Evolutionary conservation across 2,888 invertebrate genomes (phyloP), one percentile per base, ranked within the genome.

Genomic region (Diplolepis rosae): DNA sequence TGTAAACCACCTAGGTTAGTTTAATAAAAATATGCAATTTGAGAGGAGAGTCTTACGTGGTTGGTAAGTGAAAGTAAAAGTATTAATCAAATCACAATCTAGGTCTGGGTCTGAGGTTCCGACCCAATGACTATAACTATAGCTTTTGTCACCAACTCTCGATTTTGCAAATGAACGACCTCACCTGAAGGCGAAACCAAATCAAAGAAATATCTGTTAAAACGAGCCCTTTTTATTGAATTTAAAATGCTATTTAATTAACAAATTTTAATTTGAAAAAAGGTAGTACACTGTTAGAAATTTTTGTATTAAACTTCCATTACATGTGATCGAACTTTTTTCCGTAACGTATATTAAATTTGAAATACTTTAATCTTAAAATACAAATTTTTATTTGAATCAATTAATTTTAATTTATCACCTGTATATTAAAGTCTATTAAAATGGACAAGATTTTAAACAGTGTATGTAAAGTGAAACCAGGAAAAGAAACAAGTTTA

Each of bases 81-180:
- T 61, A 61, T 35, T 35, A 61, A 61, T 61, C 61, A 61, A 61
- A 61, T 35, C 61, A 61, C 22, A 61, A 61, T 61, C 61, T 61
- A 61, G 61, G 61, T 61, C 61, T 61, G 61, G 61, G 61, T 61
- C 61, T 61, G 61, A 61, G 35, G 61, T 61, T 39, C 61, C 61
- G 61, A 35, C 61, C 35, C 24, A 35, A 15, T 13, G 61, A 35
- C 35, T 61, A 24, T 24, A 35, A 22, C 18, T 54, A 27, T 27
- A 54, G 28, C 45, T 39, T 61, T 39, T 61, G 24, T 61, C 39
- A 39, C 6, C 6, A 1, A 61, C 24, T 61, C 22, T 61, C 22
- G 24, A 24, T 61, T 39, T 24, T 39, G 2, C 35, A 18, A 56
- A 56, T 56, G 32, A 32, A 32, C 15, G 54, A 56, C 32, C 54